Percentiles rank a stretch among this genome's conserved stretches.
phyloP scores from a whole-genome alignment of 2,113 vertebrate species.

The Rhinoderma darwinii region DNA sequence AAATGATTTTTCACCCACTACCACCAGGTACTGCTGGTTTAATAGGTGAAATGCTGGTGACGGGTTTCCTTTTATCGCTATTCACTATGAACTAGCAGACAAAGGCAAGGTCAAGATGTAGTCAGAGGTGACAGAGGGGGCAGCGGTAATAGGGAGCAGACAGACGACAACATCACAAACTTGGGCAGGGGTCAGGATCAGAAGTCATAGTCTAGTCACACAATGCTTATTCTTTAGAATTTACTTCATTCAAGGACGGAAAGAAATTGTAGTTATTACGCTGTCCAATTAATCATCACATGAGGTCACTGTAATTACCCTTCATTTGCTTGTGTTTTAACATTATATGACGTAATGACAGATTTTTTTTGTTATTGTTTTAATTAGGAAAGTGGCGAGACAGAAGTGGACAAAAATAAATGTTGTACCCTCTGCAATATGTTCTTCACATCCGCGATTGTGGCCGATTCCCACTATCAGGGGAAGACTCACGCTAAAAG shows the following conservation, averaged over 20 bases:
- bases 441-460: slow-evolving; percentile 85
- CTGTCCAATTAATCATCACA: background rate
- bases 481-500: slow-evolving; percentile 84
- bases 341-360: background rate
- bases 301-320: background rate
- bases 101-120: no score
- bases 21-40: no score
- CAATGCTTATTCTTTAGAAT: background rate
- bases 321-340: background rate
- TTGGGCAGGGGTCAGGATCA: no score
- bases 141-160: no score
- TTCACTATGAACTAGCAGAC: no score
- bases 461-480: slow-evolving; percentile 85
- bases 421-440: slow-evolving; percentile 85
- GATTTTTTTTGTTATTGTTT: background rate
- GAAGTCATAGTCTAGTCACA: no score
- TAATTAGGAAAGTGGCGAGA: slow-evolving; percentile 78
- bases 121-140: no score
- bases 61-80: no score
- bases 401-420: slow-evolving; percentile 83
- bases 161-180: no score
- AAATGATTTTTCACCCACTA: no score
- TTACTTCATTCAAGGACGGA: background rate
- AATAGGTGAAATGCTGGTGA: no score
- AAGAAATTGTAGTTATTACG: background rate